phyloP scores from a whole-genome alignment of 2,888 invertebrate species.

The Zonitis immaculata region DNA sequence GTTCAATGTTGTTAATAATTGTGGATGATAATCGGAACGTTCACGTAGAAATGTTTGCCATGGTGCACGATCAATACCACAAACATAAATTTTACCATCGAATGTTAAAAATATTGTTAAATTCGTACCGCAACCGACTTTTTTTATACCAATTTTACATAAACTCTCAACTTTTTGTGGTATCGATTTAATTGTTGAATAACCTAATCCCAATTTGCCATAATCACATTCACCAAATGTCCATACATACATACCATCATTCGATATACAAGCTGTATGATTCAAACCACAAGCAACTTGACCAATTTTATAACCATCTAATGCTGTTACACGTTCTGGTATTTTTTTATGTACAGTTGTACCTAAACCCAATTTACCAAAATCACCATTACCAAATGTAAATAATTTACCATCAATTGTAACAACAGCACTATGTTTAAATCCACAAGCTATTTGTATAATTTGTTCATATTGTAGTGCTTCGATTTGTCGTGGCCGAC shows the following conservation, averaged over 20 bases:
- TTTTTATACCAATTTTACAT: conserved; percentile 53
- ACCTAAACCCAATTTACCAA: conserved; percentile 58
- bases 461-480: conserved; percentile 59
- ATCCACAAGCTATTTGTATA: conserved; percentile 55
- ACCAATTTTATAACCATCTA: conserved; percentile 52
- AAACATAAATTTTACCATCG: conserved; percentile 57
- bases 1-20: conserved; percentile 49
- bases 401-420: conserved; percentile 60
- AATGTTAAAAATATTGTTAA: conserved; percentile 59
- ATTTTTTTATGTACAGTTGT: conserved; percentile 58
- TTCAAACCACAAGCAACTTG: conserved; percentile 60
- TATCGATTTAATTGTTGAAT: conserved; percentile 47
- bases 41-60: conserved; percentile 53
- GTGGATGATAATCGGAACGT: conserved; percentile 52
- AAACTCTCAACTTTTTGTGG: conserved; percentile 55
- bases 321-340: conserved; percentile 54
- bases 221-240: conserved; percentile 63
- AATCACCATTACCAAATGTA: conserved; percentile 63
- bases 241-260: conserved; percentile 57
- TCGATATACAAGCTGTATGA: conserved; percentile 58
- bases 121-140: conserved; percentile 61
- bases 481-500: conserved; percentile 60
- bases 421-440: conserved; percentile 62
- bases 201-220: conserved; percentile 55
- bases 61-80: conserved; percentile 57